Evolutionary conservation across 1,140 invertebrate genomes (phyloP), one percentile per base, ranked within the genome.

Genomic region (Glomeris maerens): DNA sequence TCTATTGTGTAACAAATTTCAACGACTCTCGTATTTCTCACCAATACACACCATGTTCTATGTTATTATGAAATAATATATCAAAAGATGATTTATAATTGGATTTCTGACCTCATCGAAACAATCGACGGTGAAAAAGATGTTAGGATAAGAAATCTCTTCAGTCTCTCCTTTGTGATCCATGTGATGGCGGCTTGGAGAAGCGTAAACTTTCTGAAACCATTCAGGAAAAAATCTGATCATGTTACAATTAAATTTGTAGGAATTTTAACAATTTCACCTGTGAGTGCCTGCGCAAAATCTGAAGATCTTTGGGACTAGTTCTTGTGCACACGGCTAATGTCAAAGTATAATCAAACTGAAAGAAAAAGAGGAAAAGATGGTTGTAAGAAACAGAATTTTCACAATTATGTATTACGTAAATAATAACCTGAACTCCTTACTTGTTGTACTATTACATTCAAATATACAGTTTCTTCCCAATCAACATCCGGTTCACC

Each of bases 381-480:
- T n/a, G n/a, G n/a, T n/a, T n/a, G n/a, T n/a, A n/a, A n/a, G n/a
- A n/a, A n/a, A n/a, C n/a, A n/a, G n/a, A n/a, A n/a, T n/a, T n/a
- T n/a, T n/a, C n/a, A n/a, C n/a, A n/a, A n/a, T 13, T 47, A 29
- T 7, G 46, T 47, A 29, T 36, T 36, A 10, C 31, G 17, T 10
- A 36, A 36, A 36, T 36, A 36, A 17, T 10, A 29, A 25, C 10
- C 17, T 36, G 31, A 13, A 36, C 22, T 36, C 45, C 26, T 50
- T 54, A 75, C 73, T 72, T 97, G 91, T 72, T 98, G 94, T 62
- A 98, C 83, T 55, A 98, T 91, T 57, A 98, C 74, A 73, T 99
- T 98, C 42, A 98, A 74, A 72, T 97, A 98, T 52, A 98, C 91
- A 42, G 94, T 98, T 74, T 98, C 94, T 71, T 98, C 91, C 94